Conservation (phyloP, 35 echinoderm and acorn worm genomes). For the Lytechinus pictus region DNA sequence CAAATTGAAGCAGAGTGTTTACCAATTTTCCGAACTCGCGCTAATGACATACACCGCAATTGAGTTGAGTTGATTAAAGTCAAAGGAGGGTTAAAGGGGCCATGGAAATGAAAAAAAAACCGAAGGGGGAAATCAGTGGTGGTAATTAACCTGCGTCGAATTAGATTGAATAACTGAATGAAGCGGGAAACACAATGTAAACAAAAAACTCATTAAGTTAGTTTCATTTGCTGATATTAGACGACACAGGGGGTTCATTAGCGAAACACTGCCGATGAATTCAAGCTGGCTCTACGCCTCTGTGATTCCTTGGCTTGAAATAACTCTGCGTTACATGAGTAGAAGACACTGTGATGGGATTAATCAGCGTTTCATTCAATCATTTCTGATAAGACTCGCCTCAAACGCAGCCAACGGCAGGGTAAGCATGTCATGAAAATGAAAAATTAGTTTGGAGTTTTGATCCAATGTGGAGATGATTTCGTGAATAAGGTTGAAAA, state of each 20-base stretch:
- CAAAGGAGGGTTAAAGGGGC: conserved; percentile 22
- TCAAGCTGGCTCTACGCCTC: background rate
- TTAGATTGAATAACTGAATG: conserved; percentile 53
- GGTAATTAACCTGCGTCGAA: conserved; percentile 50
- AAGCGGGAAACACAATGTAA: conserved; percentile 39
- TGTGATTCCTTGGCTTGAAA: conserved; percentile 4
- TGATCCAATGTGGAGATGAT: background rate
- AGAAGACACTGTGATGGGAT: background rate
- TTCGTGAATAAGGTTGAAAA: too few relatives aligned
- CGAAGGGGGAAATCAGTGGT: conserved; percentile 47
- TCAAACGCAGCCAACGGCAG: background rate
- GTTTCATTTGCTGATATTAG: conserved; percentile 30
- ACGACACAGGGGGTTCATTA: conserved; percentile 38
- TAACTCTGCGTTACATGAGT: background rate
- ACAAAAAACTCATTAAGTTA: conserved; percentile 52
- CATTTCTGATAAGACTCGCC: background rate
- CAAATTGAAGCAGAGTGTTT: conserved; percentile 48
- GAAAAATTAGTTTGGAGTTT: background rate
- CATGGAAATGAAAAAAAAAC: background rate
- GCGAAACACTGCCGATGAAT: conserved; percentile 15
- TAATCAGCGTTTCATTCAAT: background rate
- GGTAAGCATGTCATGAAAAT: background rate
- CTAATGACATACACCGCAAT: conserved; percentile 56
- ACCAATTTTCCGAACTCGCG: conserved; percentile 32
- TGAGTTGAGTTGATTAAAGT: conserved; percentile 38